A percentile compares a stretch with the other conserved stretches of the same genome.
phyloP scores from a whole-genome alignment of 2,888 invertebrate species.

The Polyploca ridens region DNA sequence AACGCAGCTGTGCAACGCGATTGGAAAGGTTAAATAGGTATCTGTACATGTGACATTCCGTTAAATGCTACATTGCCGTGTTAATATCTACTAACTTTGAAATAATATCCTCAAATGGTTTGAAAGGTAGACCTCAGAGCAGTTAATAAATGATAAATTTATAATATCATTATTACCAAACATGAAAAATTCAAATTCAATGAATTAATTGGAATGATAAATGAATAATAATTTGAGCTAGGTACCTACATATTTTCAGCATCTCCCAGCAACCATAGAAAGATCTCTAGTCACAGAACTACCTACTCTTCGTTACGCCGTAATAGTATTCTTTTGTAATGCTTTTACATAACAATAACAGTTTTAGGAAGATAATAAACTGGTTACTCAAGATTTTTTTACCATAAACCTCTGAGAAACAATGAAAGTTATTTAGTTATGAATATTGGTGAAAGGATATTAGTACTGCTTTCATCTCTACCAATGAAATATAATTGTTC shows the following conservation, averaged over 20 bases:
- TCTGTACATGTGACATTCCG: constrained; percentile 16
- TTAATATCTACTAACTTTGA: not conserved
- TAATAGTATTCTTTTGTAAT: not conserved
- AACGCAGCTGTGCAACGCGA: constrained; percentile 46
- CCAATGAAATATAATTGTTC: not conserved
- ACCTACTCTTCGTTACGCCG: not conserved
- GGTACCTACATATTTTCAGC: not conserved
- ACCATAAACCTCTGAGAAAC: not conserved
- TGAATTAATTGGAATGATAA: too few relatives aligned
- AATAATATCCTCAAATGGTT: too few relatives aligned
- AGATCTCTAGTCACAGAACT: too few relatives aligned
- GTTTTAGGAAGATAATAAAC: constrained; percentile 1
- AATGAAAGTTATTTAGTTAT: constrained; percentile 10
- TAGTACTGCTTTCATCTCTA: constrained; percentile 11
- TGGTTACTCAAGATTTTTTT: not conserved
- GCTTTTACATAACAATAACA: not conserved
- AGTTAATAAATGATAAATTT: not conserved
- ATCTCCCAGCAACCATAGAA: too few relatives aligned
- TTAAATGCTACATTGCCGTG: not conserved
- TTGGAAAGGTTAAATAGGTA: constrained; percentile 44
- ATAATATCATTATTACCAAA: not conserved
- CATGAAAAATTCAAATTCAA: too few relatives aligned
- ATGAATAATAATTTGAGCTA: not conserved
- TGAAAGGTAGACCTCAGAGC: too few relatives aligned
- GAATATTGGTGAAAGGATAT: constrained; percentile 10